Evolutionary conservation across 2,888 invertebrate genomes (phyloP).

Genomic region (Drosophila meridiana): DNA sequence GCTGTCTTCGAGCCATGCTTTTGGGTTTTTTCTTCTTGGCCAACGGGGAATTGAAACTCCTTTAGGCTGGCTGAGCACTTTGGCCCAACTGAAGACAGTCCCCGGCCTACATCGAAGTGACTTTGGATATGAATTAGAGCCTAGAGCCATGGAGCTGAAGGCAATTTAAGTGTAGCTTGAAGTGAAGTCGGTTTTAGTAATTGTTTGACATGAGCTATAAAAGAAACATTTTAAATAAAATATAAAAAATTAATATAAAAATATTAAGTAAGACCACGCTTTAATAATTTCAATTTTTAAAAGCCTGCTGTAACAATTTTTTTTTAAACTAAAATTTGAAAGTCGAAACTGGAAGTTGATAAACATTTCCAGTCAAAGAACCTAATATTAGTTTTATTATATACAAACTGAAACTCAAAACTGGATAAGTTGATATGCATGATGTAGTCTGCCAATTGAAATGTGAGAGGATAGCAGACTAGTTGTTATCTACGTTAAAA

Average conservation of each 20-base stretch:
- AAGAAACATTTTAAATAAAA: background rate
- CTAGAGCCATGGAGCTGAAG: background rate
- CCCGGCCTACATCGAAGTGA: background rate
- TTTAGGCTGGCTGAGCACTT: background rate
- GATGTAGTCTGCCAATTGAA: too few relatives aligned
- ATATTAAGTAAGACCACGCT: too few relatives aligned
- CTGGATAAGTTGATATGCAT: too few relatives aligned
- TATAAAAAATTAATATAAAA: background rate
- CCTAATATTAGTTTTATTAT: too few relatives aligned
- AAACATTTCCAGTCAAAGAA: too few relatives aligned
- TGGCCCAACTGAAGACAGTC: background rate
- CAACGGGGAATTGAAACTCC: background rate
- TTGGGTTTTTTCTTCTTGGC: background rate
- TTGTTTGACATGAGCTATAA: background rate
- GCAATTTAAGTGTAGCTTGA: background rate
- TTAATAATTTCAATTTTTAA: too few relatives aligned
- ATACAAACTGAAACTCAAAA: too few relatives aligned
- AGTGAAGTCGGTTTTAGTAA: background rate
- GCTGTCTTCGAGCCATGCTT: constrained; percentile 4
- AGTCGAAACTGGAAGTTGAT: too few relatives aligned
- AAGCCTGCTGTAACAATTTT: too few relatives aligned
- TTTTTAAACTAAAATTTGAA: too few relatives aligned
- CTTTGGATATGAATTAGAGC: background rate
- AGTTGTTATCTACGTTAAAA: too few relatives aligned
- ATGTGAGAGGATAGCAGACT: too few relatives aligned